Base-by-base conservation (phyloP, 2,797 vertebrate species). In the Chelon auratus region DNA sequence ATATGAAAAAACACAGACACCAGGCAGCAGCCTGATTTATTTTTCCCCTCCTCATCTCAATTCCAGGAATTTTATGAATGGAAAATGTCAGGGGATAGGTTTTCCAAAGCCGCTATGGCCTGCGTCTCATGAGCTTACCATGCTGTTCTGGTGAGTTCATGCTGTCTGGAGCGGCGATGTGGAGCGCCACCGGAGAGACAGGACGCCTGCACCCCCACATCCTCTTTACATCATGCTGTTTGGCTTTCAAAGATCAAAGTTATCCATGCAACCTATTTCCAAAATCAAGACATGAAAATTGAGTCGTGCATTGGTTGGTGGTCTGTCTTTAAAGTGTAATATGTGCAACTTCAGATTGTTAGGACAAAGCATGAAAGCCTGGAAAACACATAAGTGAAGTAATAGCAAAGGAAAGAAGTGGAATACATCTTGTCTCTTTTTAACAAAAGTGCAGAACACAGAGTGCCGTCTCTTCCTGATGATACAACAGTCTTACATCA, bases 61-160 rank as follows among this genome's bases (percentile, higher is more conserved):
- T 82, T 93, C 88, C 87, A 87, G 83, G 84, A 90, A 85, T 90
- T 91, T 93, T 93, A 93, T 93, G 89, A 93, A 92, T 91, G 93
- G 91, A 92, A 93, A 92, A 91, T 91, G 84, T 92, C 80, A 85
- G 87, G 60, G 72, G 80, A 89, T 84, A 59, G 85, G 72, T 89
- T 91, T 92, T 92, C 88, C 92, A 90, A 85, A 91, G 86, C 87
- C 66, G 40, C 80, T 80, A 83, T 68, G 78, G 76, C 75, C 81
- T 63, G 71, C 9, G 75, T 90, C 84, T 90, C 87, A 82, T 83
- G 85, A 87, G 84, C 68, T 83, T 87, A 84, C 86, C 86, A 74
- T 80, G 73, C 75, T 81, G 85, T 72, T 86, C 80, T 92, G 87
- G 80, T 82, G 78, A 85, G 85, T 84, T 88, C 81, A 83, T 76